These are phyloP conservation scores for Mesocricetus auratus DNA, from an alignment of 2,113 vertebrate genomes.

Conservation along the genomic window DNA sequence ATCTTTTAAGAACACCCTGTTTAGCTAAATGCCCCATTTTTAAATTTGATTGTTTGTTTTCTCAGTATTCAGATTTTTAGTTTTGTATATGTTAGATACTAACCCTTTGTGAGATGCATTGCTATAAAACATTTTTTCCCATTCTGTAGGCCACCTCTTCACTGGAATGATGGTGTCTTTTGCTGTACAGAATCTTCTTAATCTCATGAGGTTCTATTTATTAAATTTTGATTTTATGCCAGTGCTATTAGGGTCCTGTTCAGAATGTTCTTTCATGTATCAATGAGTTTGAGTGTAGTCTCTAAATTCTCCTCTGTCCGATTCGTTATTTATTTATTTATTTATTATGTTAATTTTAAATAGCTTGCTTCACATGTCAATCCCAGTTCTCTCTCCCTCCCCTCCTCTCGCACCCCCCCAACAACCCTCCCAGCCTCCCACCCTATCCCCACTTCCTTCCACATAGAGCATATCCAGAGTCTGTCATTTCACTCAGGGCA, in stretches of 20 bases:
- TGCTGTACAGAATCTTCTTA: neutral
- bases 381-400: too few relatives aligned
- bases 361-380: too few relatives aligned
- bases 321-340: too few relatives aligned
- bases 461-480: too few relatives aligned
- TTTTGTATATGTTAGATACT: neutral
- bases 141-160: neutral
- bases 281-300: too few relatives aligned
- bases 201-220: neutral
- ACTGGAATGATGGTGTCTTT: neutral
- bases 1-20: neutral
- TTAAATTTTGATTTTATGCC: neutral
- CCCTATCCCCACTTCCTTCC: too few relatives aligned
- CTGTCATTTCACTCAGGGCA: too few relatives aligned
- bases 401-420: too few relatives aligned
- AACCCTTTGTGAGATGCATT: neutral
- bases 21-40: conserved; percentile 3
- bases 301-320: neutral
- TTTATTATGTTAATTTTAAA: too few relatives aligned
- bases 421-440: too few relatives aligned
- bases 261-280: neutral
- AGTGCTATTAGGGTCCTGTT: neutral
- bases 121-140: neutral
- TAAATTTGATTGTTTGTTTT: conserved; percentile 13
- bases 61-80: neutral